Evolutionary conservation across 2,888 invertebrate genomes (phyloP), one percentile per base, ranked within the genome.

Genomic region (Leptinotarsa haldemani): DNA sequence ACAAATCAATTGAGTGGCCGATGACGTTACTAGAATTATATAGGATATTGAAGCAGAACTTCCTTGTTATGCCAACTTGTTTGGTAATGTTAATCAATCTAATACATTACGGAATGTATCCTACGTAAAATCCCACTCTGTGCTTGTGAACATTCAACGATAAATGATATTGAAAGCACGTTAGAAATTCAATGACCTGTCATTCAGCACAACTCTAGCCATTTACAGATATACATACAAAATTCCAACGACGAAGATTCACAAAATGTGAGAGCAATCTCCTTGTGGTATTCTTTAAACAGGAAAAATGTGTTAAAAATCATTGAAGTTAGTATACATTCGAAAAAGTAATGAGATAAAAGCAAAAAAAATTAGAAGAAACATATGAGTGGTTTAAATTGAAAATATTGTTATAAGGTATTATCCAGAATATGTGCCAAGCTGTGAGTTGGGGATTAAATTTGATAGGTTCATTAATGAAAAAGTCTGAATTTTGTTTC

Each of bases 171-270:
- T 40, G 9, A 40, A 40, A 40, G 9, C 40, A 40, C 15, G 40
- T 61, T 61, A 61, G 30, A 61, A 61, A 61, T 40, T 25, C 61
- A 61, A 61, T 61, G 61, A 61, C 25, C 7, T 18, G 15, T 61
- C 30, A 30, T 40, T 61, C 25, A 61, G 7, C n/a, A 25, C 61
- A 25, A 40, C 40, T 53, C 56, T 56, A 68, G 58, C 68, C 20
- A 56, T 68, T 68, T 47, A 68, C 56, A 68, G 56, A 64, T 66
- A 75, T 76, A 76, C 76, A 74, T 76, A 76, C 76, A 74, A 76
- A 72, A 65, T 72, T 76, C 76, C 76, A 74, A 72, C 72, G 74
- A 66, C 74, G 70, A 47, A 74, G 72, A 69, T 74, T 74, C 70
- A 70, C 67, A 74, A 76, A 76, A 20, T 74, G 71, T 69, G 74